Base-by-base conservation (phyloP, 2,888 invertebrate genomes). In the Spodoptera picta region DNA sequence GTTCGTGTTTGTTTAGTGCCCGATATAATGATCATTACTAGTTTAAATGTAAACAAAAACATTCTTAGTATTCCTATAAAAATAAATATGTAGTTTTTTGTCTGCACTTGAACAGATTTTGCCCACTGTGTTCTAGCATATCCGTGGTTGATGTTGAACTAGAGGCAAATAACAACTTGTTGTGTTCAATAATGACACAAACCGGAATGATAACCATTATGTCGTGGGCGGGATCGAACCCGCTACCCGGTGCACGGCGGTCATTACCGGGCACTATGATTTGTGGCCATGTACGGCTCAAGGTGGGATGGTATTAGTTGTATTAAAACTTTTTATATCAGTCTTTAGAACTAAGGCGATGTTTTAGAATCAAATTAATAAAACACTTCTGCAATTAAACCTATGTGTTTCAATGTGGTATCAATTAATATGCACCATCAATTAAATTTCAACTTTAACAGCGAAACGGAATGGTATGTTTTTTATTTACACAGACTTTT, bases 181-280 rank as follows among this genome's bases (percentile, higher is more conserved):
- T 69, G 75, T 64, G 71, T 79, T 69, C 77, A 78, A 79, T 83
- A 83, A 83, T 83, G 80, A 83, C 68, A 70, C 60, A 61, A 67
- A 68, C 63, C 60, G 68, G 78, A 83, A 85, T 85, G 78, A 85
- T 83, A 82, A 79, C 76, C 66, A 83, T 86, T 84, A 83, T 64
- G 69, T 36, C 65, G 83, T 85, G 82, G 87, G 86, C 82, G 86
- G 83, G 81, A 77, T 79, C 75, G 79, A 82, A 84, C 77, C 75
- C 66, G 78, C 82, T 80, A 81, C 81, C 78, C 75, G 54, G 74
- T 66, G 66, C 74, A 78, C 65, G 64, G 69, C 60, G 66, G 73
- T 83, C 74, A 83, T 83, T 80, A 80, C 74, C 31, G 69, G 19
- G 55, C 62, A 19, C 69, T 75, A 70, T 79, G 78, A 79, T 79